phyloP scores from a whole-genome alignment of 2,888 invertebrate genomes.

The Molorchus minor region DNA sequence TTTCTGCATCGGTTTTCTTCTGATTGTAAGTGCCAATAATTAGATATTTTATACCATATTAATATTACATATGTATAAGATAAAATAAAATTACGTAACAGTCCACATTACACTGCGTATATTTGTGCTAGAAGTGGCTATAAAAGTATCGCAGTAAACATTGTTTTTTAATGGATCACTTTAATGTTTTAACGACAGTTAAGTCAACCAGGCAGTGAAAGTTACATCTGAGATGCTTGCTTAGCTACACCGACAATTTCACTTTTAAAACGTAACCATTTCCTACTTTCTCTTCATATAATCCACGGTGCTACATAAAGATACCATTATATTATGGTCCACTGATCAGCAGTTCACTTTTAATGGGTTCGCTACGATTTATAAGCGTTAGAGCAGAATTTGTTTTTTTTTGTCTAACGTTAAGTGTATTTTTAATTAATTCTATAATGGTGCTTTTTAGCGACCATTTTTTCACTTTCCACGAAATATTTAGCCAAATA shows the following conservation, averaged over 20 bases:
- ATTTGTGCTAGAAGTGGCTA: too few relatives aligned
- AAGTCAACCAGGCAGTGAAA: conserved; percentile 23
- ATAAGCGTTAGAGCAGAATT: not conserved
- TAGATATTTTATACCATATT: too few relatives aligned
- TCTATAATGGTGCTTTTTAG: not conserved
- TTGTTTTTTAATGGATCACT: conserved; percentile 12
- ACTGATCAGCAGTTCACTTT: conserved; percentile 36
- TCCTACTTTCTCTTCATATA: conserved; percentile 56
- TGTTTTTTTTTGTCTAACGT: not conserved
- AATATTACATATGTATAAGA: too few relatives aligned
- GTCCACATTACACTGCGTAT: too few relatives aligned
- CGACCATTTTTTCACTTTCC: too few relatives aligned
- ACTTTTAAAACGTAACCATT: conserved; percentile 55
- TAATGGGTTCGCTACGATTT: conserved; percentile 21
- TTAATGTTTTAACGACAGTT: conserved; percentile 16
- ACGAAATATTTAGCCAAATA: too few relatives aligned
- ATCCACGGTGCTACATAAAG: conserved; percentile 25
- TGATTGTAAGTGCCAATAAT: too few relatives aligned
- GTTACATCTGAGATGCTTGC: conserved; percentile 20
- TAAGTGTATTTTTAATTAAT: conserved; percentile 2
- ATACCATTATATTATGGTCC: conserved; percentile 32
- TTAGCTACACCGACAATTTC: conserved; percentile 46
- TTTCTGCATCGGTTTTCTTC: too few relatives aligned
- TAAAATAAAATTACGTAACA: too few relatives aligned
- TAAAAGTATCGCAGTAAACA: too few relatives aligned